Conservation (phyloP, 1,140 invertebrate species). For the Neuroterus valhalla region DNA sequence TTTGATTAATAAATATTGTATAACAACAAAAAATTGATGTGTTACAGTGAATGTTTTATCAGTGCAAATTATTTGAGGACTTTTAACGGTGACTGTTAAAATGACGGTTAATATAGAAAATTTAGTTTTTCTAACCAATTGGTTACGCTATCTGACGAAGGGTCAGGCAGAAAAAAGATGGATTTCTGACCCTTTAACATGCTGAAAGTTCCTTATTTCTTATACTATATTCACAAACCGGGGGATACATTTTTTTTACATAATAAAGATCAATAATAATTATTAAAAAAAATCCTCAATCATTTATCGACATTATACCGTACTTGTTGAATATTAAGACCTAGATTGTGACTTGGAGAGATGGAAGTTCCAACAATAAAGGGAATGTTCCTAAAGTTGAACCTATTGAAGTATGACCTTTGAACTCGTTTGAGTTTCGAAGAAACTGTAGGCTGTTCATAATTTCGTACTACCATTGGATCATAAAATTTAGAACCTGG, state of each 20-base stretch:
- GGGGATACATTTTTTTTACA: no score
- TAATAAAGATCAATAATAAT: no score
- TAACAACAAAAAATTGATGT: constrained; percentile 17
- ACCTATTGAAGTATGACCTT: constrained; percentile 70
- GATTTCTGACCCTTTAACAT: no score
- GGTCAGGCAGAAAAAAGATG: no score
- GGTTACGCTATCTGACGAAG: no score
- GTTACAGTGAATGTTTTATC: neutral
- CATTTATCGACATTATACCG: neutral
- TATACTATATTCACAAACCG: no score
- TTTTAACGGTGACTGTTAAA: no score
- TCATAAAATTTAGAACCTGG: constrained; percentile 36
- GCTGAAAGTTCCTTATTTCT: no score
- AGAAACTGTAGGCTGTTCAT: constrained; percentile 74
- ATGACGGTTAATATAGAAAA: no score
- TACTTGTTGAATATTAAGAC: constrained; percentile 77
- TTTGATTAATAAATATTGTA: neutral
- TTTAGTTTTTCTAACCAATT: no score
- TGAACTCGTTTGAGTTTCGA: constrained; percentile 75
- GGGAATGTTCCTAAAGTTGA: constrained; percentile 75
- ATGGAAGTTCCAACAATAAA: constrained; percentile 77
- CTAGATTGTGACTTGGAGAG: constrained; percentile 76
- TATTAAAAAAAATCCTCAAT: neutral
- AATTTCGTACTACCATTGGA: constrained; percentile 61
- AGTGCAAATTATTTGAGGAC: no score